Percentiles rank a stretch among this genome's conserved stretches.
Conservation (phyloP, 1,140 invertebrate species). For the Bombus huntii region DNA sequence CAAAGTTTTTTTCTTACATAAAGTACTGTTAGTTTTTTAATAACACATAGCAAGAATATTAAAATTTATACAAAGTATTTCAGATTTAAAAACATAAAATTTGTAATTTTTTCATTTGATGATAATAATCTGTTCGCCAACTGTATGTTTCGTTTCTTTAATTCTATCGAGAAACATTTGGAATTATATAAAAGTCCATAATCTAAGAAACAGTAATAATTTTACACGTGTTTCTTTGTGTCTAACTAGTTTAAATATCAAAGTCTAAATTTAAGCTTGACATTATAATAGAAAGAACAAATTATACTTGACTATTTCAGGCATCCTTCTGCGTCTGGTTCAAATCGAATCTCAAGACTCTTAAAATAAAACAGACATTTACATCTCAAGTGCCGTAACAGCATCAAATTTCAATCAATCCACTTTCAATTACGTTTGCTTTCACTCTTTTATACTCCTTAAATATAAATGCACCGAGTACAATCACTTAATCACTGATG, state of each 20-base stretch:
- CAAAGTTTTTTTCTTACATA: no score
- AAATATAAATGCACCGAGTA: background rate
- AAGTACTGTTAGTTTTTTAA: no score
- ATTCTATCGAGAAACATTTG: no score
- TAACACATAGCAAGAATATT: no score
- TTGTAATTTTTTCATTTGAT: no score
- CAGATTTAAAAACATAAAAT: no score
- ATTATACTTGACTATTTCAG: background rate
- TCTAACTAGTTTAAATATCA: background rate
- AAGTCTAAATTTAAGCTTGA: background rate
- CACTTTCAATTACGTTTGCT: background rate
- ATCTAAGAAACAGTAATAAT: background rate
- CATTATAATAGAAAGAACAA: background rate
- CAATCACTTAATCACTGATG: background rate
- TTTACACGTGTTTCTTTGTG: background rate
- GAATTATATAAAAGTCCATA: background rate
- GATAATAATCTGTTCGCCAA: no score
- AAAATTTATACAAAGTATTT: no score
- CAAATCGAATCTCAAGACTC: background rate
- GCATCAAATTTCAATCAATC: background rate
- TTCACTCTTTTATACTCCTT: background rate
- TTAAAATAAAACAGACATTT: slow-evolving; percentile 1
- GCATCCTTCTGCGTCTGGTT: background rate
- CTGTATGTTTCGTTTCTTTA: no score
- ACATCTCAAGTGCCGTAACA: background rate